phyloP scores from a whole-genome alignment of 1,140 invertebrate species.

The Trichonephila inaurata region DNA sequence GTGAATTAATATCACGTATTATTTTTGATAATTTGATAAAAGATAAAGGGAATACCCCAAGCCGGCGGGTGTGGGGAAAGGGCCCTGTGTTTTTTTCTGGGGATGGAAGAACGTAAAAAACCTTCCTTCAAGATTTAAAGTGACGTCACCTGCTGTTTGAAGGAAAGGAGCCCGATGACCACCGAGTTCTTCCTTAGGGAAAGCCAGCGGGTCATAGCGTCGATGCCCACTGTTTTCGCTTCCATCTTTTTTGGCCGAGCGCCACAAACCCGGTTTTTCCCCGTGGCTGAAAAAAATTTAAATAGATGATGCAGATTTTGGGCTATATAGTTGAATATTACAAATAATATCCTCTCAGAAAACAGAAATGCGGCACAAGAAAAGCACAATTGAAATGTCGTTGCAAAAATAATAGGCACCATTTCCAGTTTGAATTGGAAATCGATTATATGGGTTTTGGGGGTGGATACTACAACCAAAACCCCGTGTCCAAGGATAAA shows the following conservation, averaged over 20 bases:
- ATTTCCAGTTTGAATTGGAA: too few species aligned
- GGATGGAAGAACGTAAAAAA: constrained; percentile 78
- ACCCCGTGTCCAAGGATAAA: too few species aligned
- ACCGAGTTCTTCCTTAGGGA: constrained; percentile 82
- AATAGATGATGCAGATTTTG: neutral
- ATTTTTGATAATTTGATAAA: too few species aligned
- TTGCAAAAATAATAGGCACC: too few species aligned
- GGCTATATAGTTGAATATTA: too few species aligned
- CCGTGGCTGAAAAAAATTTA: constrained; percentile 83
- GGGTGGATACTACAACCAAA: too few species aligned
- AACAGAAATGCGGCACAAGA: too few species aligned
- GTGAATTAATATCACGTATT: neutral
- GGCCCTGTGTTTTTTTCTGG: constrained; percentile 66
- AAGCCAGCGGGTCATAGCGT: constrained; percentile 78
- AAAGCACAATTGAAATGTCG: too few species aligned
- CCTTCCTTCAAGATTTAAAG: constrained; percentile 78
- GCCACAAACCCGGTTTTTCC: constrained; percentile 85
- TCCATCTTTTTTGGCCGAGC: constrained; percentile 84
- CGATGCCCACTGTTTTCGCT: constrained; percentile 79
- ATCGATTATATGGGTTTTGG: too few species aligned
- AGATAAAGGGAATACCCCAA: too few species aligned
- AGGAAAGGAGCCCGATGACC: constrained; percentile 85
- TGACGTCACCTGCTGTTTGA: constrained; percentile 84
- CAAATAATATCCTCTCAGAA: too few species aligned
- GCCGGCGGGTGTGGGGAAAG: too few species aligned